Conservation (phyloP, 2,888 invertebrate genomes). For the Rhingia campestris region DNA sequence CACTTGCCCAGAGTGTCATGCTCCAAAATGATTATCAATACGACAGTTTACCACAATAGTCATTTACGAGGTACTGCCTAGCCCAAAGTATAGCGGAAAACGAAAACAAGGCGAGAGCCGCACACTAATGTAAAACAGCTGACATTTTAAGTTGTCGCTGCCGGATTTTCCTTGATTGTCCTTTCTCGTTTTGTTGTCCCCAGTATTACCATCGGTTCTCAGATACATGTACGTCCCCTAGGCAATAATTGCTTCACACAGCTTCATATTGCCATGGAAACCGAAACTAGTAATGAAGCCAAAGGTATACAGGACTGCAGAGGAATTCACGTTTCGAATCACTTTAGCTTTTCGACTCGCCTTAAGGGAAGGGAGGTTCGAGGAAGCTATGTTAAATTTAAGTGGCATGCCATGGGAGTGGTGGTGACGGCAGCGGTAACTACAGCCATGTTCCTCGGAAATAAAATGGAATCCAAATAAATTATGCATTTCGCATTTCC, state of each 20-base stretch:
- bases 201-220: neutral
- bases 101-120: neutral
- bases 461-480: constrained; percentile 64
- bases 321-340: constrained; percentile 3
- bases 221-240: neutral
- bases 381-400: constrained; percentile 20
- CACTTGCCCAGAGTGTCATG: neutral
- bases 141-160: constrained; percentile 47
- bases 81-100: constrained; percentile 14
- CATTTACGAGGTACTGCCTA: constrained; percentile 15
- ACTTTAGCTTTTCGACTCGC: constrained; percentile 3
- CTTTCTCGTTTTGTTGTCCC: neutral
- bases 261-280: constrained; percentile 30
- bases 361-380: neutral
- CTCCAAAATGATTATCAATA: constrained; percentile 19
- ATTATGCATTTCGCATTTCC: constrained; percentile 65
- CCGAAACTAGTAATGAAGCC: neutral
- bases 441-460: constrained; percentile 22
- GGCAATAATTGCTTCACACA: constrained; percentile 53
- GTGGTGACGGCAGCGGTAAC: neutral
- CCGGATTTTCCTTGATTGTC: constrained; percentile 46
- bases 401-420: neutral
- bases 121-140: constrained; percentile 23
- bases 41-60: constrained; percentile 55
- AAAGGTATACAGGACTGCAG: constrained; percentile 8